phyloP scores from a whole-genome alignment of 2,113 vertebrate genomes.

The Genyomyrus donnyi region DNA sequence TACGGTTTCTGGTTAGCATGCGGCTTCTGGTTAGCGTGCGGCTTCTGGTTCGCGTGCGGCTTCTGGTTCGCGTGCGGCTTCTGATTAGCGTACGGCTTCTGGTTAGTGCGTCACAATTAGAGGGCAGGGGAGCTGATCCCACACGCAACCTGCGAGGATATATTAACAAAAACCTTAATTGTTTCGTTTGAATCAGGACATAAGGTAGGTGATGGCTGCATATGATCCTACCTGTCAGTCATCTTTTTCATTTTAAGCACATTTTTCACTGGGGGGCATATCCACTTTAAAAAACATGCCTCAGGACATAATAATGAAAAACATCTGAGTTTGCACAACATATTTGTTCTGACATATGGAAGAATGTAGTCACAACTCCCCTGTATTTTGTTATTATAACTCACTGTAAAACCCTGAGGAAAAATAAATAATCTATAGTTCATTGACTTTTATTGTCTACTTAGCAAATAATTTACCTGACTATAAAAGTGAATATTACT shows the following conservation, averaged over 20 bases:
- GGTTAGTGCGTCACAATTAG: background rate
- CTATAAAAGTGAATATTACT: background rate
- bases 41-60: background rate
- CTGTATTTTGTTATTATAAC: background rate
- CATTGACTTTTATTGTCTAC: background rate
- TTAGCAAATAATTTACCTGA: conserved; percentile 7
- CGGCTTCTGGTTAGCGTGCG: background rate
- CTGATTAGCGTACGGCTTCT: background rate
- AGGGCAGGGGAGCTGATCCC: background rate
- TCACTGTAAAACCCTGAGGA: background rate
- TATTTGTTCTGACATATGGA: background rate
- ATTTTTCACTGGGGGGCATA: background rate
- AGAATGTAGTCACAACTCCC: background rate
- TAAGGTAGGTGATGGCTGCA: background rate
- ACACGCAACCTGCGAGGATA: background rate
- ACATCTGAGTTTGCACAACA: background rate
- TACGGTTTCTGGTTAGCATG: background rate
- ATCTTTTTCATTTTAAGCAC: background rate
- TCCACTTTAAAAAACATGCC: background rate
- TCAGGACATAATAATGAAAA: background rate
- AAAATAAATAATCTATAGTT: background rate
- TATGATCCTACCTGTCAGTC: background rate
- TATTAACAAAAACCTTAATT: background rate
- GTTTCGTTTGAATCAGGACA: background rate
- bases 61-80: background rate